Conservation (phyloP, 2,888 invertebrate genomes). For the Drosophila mimica region DNA sequence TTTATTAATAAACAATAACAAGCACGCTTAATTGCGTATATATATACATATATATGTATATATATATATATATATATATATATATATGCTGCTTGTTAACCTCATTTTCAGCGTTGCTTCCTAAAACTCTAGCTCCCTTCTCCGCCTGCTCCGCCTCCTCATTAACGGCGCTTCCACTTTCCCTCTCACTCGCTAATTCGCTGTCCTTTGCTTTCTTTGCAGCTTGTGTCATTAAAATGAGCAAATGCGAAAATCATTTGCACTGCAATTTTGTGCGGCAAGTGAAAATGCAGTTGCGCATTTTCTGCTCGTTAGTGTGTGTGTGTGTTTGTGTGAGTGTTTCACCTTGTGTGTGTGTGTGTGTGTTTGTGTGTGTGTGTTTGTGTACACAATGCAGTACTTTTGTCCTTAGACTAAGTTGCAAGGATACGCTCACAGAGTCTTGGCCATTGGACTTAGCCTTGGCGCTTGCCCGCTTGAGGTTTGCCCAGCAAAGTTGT, state of each 20-base stretch:
- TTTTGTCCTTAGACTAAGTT: conserved; percentile 70
- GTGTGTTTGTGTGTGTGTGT: conserved; percentile 17
- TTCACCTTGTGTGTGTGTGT: conserved; percentile 1
- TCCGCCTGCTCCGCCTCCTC: conserved; percentile 7
- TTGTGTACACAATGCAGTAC: conserved; percentile 61
- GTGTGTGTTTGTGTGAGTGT: conserved; percentile 15
- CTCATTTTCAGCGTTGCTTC: conserved; percentile 33
- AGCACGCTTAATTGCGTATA: conserved; percentile 71
- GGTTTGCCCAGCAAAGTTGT: conserved; percentile 58
- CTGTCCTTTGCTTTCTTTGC: conserved; percentile 33
- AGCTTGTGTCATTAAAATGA: conserved; percentile 69
- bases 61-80: conserved; percentile 21
- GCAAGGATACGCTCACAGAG: conserved; percentile 56
- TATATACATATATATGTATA: conserved; percentile 24
- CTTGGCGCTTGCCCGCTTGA: conserved; percentile 20
- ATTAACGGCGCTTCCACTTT: conserved; percentile 31
- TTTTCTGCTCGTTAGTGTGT: conserved; percentile 50
- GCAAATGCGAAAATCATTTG: conserved; percentile 60
- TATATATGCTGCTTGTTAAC: conserved; percentile 51
- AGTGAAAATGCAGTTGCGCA: conserved; percentile 44
- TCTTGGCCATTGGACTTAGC: conserved; percentile 39
- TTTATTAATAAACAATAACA: conserved; percentile 78
- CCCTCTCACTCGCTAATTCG: conserved; percentile 16
- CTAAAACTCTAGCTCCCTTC: not conserved
- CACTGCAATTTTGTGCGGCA: conserved; percentile 44